Evolutionary conservation across 2,113 vertebrate species (phyloP), one percentile per base, ranked within the genome.

Genomic region (Micronycteris hirsuta): DNA sequence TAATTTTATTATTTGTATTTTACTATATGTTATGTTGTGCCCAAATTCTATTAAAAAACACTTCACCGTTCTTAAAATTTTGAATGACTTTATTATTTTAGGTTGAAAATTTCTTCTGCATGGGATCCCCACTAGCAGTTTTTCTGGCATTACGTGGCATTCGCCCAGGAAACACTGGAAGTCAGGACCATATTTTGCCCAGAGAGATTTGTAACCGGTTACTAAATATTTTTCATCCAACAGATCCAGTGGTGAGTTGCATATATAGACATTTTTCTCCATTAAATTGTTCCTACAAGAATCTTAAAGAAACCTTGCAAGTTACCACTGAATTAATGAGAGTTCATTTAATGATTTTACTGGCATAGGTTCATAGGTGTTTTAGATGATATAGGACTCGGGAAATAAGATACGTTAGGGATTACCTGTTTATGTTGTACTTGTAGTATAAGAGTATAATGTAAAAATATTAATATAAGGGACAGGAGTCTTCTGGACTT

Each of bases 21-120:
- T 80, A 78, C 31, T 16, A 52, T 90, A 24, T 84, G 47, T 78
- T 74, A 80, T 49, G 4, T 93, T 70, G 26, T 78, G 1, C 7
- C 31, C 28, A 80, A 78, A 94, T 84, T 74, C 77, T 83, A 0
- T 63, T 94, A 49, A 84, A 86, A 94, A 93, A 65, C 70, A 49
- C 12, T 43, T 83, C 20, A 65, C 22, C 4, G 1, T 74, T 89
- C 93, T 91, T 80, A 28, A 82, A 93, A 93, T 95, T 71, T 54
- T 33, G 41, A 28, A 41, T 93, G 65, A 52, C 71, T 94, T 87
- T 98, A 92, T 98, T 89, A 97, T 97, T 96, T 78, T 98, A 99
- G 99, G 99, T 99, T 97, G 99, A 99, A 97, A 99, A 99, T 98
- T 99, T 99, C 98, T 99, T 99, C 99, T 99, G 99, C 89, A 99